phyloP scores from a whole-genome alignment of 2,113 vertebrate species.

The Entosphenus tridentatus region DNA sequence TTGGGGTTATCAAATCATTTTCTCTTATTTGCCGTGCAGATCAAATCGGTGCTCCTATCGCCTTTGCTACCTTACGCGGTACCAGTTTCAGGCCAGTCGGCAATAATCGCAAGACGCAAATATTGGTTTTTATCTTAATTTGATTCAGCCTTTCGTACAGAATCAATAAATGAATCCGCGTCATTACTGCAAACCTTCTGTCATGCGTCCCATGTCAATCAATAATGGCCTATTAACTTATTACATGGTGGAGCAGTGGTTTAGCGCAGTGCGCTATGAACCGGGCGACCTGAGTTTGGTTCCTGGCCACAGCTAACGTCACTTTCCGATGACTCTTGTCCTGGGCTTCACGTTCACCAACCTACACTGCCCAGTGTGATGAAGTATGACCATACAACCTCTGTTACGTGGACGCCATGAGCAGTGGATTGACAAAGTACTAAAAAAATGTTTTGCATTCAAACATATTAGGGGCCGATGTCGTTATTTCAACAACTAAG shows the following conservation, averaged over 20 bases:
- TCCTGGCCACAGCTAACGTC: background rate
- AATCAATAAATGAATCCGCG: too few species aligned
- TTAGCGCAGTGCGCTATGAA: background rate
- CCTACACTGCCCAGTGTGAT: background rate
- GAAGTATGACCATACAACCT: background rate
- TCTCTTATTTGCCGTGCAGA: too few species aligned
- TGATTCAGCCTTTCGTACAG: constrained; percentile 9
- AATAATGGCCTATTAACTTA: background rate
- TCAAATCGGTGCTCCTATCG: too few species aligned
- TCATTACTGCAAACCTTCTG: too few species aligned
- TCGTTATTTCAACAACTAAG: background rate
- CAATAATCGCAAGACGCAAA: too few species aligned
- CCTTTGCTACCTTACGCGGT: too few species aligned
- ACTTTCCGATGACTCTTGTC: too few species aligned
- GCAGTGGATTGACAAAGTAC: background rate
- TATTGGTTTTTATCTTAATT: constrained; percentile 8
- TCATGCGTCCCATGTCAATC: background rate
- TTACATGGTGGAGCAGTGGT: background rate
- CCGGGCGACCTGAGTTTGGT: background rate
- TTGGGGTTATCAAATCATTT: too few species aligned
- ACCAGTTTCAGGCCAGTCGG: too few species aligned
- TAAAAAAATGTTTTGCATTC: background rate
- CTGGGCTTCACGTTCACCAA: background rate
- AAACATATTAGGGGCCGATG: background rate
- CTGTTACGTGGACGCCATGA: background rate